phyloP scores from a whole-genome alignment of 2,797 vertebrate species.

The Lutjanus argentimaculatus region DNA sequence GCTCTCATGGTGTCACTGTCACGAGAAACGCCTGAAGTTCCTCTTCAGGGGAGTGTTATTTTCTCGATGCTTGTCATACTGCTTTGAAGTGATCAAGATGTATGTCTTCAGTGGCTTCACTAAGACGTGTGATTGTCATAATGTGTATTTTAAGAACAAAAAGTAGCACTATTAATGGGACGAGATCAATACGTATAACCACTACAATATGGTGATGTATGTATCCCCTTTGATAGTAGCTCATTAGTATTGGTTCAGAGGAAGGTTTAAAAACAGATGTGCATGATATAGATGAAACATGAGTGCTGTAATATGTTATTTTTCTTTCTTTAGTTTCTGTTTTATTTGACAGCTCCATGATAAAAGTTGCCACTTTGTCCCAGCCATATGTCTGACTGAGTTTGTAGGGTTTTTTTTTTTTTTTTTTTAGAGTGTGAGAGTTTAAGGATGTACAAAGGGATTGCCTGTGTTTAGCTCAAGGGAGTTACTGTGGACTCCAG shows the following conservation, averaged over 20 bases:
- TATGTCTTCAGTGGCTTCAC: constrained; percentile 18
- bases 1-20: constrained; percentile 31
- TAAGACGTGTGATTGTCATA: constrained; percentile 33
- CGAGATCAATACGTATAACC: constrained; percentile 21
- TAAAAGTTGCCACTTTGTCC: not conserved
- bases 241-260: constrained; percentile 29
- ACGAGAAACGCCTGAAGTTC: constrained; percentile 27
- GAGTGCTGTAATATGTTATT: not conserved
- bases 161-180: constrained; percentile 12
- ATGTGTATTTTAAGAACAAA: constrained; percentile 54
- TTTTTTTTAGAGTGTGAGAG: constrained; percentile 25
- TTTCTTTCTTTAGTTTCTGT: not conserved
- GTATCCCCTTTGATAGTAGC: constrained; percentile 27
- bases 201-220: constrained; percentile 16
- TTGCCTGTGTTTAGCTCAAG: constrained; percentile 45
- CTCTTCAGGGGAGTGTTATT: not conserved
- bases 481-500: constrained; percentile 40
- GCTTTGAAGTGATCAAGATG: constrained; percentile 39
- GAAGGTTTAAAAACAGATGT: constrained; percentile 21
- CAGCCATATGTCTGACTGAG: constrained; percentile 6
- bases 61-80: constrained; percentile 11
- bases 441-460: constrained; percentile 31
- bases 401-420: constrained; percentile 1
- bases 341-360: constrained; percentile 11
- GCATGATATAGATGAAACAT: not conserved